These are phyloP conservation scores for Phasia obesa DNA, from an alignment of 2,888 invertebrate genomes.

Conservation along the genomic window DNA sequence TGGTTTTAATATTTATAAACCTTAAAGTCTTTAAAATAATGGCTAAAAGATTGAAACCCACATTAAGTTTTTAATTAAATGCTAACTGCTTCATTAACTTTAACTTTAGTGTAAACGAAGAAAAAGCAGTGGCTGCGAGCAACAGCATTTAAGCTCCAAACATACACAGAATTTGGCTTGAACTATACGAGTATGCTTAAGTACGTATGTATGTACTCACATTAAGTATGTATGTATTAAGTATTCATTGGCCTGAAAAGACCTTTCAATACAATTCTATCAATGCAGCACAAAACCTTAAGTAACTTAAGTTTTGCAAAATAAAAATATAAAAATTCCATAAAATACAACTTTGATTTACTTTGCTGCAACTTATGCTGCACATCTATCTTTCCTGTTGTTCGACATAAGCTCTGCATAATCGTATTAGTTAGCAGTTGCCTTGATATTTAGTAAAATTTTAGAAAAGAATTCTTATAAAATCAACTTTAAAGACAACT, in stretches of 20 bases:
- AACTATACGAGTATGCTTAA: background rate
- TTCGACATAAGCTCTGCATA: background rate
- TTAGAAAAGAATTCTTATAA: no score
- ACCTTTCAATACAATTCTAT: background rate
- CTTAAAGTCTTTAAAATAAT: no score
- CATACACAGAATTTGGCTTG: background rate
- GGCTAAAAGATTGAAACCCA: no score
- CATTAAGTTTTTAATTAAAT: no score
- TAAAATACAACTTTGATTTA: background rate
- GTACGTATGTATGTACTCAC: background rate
- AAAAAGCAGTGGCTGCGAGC: background rate
- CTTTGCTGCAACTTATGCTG: background rate
- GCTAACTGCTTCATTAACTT: background rate
- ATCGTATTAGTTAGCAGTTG: constrained; percentile 2
- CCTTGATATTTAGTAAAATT: background rate
- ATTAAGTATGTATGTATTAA: no score
- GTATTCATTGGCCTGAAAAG: background rate
- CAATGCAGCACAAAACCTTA: background rate
- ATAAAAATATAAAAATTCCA: no score
- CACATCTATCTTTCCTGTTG: background rate
- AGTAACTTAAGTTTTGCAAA: no score
- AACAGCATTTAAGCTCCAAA: background rate
- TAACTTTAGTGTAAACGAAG: background rate
- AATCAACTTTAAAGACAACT: no score
- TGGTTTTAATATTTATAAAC: no score